A percentile compares a stretch with the other conserved stretches of the same genome.
Conservation (phyloP, 2,113 vertebrate species). For the Leucopsar rothschildi region DNA sequence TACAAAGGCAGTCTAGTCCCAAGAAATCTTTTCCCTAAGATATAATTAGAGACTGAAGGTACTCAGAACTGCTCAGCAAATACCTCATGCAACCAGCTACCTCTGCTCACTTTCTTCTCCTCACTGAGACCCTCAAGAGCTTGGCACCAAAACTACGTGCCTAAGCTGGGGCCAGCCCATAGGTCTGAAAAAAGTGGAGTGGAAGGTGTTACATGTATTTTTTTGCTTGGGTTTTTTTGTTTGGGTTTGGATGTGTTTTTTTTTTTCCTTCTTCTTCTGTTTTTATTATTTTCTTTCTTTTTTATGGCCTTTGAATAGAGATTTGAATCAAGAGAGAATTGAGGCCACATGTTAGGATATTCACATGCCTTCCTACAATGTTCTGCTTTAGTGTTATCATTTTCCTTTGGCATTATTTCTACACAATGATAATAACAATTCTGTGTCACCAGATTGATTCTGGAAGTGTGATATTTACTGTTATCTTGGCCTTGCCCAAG, state of each 20-base stretch:
- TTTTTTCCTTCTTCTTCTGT: not conserved
- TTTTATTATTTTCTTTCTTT: not conserved
- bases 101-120: not conserved
- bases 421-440: not conserved
- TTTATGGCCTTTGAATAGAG: not conserved
- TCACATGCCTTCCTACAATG: not conserved
- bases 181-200: not conserved
- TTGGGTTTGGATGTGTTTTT: not conserved
- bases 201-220: not conserved
- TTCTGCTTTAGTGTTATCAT: not conserved
- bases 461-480: not conserved
- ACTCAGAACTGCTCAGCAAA: not conserved
- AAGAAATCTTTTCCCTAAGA: not conserved
- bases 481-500: not conserved
- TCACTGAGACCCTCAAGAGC: not conserved
- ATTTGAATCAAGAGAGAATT: not conserved
- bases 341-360: not conserved
- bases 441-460: not conserved
- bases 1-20: not conserved
- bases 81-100: not conserved
- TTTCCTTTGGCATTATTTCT: not conserved
- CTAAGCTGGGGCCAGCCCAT: not conserved
- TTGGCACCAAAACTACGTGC: not conserved
- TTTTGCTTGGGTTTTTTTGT: not conserved
- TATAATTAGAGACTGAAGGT: not conserved